These are phyloP conservation scores for Andricus grossulariae DNA, from an alignment of 1,140 invertebrate genomes.

Conservation along the genomic window DNA sequence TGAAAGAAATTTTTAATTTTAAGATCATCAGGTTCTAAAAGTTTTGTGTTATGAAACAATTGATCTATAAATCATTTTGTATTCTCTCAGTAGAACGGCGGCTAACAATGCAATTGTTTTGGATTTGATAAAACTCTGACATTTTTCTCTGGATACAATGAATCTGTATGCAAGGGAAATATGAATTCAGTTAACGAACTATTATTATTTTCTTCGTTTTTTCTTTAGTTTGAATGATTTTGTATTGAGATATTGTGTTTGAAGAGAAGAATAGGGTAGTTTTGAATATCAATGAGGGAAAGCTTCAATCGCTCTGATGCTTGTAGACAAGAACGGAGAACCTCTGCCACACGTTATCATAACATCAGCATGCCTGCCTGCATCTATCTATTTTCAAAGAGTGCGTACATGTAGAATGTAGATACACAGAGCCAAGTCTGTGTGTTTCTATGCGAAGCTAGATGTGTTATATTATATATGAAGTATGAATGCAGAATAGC, in stretches of 20 bases:
- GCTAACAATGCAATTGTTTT: background rate
- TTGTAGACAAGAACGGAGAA: conserved; percentile 54
- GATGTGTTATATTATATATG: conserved; percentile 53
- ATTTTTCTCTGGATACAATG: too few species aligned
- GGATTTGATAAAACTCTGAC: background rate
- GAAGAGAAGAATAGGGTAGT: background rate
- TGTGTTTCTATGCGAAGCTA: conserved; percentile 55
- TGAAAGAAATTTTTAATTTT: background rate
- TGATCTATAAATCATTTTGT: background rate
- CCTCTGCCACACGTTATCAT: conserved; percentile 61
- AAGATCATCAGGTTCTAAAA: background rate
- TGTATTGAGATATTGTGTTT: too few species aligned
- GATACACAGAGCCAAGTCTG: conserved; percentile 52
- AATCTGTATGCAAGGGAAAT: too few species aligned
- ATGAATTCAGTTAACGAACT: too few species aligned
- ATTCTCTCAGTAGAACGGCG: background rate
- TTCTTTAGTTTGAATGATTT: too few species aligned
- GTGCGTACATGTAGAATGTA: conserved; percentile 54
- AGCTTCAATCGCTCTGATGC: background rate
- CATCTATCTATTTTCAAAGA: conserved; percentile 67
- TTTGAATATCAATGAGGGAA: background rate
- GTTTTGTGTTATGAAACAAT: too few species aligned
- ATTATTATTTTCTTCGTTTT: too few species aligned
- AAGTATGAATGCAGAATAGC: conserved; percentile 56
- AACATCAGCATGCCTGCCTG: conserved; percentile 63